Percentiles rank a stretch among this genome's conserved stretches.
Conservation (phyloP, 2,113 vertebrate genomes). For the Tragelaphus scriptus region DNA sequence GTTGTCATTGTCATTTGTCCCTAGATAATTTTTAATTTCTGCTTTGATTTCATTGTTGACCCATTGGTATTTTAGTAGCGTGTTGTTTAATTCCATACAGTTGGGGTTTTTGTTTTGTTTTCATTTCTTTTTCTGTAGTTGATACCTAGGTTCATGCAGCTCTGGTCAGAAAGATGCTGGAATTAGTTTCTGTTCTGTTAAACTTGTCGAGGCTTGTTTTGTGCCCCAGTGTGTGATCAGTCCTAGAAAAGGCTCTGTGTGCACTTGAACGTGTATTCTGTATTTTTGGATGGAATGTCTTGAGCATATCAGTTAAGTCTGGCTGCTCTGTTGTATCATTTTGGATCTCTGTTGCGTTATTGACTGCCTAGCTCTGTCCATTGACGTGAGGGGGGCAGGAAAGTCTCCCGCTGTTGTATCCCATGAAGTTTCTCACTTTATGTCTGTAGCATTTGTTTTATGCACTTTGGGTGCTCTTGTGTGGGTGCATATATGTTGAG, state of each 20-base stretch:
- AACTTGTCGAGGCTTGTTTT: neutral
- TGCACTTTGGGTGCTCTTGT: neutral
- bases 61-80: neutral
- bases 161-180: neutral
- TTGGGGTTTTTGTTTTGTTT: neutral
- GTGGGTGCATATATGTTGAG: neutral
- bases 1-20: neutral
- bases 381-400: neutral
- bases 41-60: neutral
- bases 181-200: neutral
- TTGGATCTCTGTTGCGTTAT: accelerated
- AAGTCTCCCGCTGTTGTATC: neutral
- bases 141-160: neutral
- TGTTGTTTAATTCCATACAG: neutral
- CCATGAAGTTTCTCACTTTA: neutral
- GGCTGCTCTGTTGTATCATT: neutral
- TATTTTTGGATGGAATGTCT: neutral
- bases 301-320: neutral
- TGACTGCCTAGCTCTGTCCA: neutral
- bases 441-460: neutral
- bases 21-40: neutral
- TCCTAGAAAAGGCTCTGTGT: neutral
- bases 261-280: neutral
- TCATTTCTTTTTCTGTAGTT: neutral
- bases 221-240: neutral